phyloP scores from a whole-genome alignment of 1,140 invertebrate genomes.

The Sminthurinus signatus region DNA sequence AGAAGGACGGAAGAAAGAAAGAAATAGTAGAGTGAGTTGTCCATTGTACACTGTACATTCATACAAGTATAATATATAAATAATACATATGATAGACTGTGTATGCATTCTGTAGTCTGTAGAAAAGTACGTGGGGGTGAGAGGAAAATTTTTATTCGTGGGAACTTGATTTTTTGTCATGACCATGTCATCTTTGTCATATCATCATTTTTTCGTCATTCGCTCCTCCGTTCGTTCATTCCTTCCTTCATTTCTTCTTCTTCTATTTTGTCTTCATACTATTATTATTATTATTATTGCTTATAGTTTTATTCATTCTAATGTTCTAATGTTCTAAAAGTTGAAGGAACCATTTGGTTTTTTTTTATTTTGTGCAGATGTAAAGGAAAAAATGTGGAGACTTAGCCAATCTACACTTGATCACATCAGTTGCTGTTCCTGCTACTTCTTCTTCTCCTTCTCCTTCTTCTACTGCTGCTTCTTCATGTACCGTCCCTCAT shows the following conservation, averaged over 20 bases:
- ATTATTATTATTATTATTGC: no score
- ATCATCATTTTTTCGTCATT: conserved; percentile 32
- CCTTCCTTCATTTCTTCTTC: not conserved
- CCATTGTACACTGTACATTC: no score
- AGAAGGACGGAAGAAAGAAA: not conserved
- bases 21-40: not conserved
- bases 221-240: not conserved
- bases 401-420: conserved; percentile 30
- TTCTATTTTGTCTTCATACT: no score
- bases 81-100: no score
- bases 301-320: no score
- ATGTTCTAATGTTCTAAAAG: conserved; percentile 22
- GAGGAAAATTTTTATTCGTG: conserved; percentile 38
- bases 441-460: not conserved
- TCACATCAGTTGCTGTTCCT: conserved; percentile 20
- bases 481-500: conserved; percentile 21
- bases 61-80: no score
- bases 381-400: conserved; percentile 22
- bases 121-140: conserved; percentile 26
- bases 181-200: conserved; percentile 42
- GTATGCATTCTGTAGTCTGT: no score
- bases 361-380: conserved; percentile 28
- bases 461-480: not conserved
- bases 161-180: conserved; percentile 41
- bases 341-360: conserved; percentile 27